Base-by-base conservation (phyloP, 2,888 invertebrate genomes). In the Octonoba sinensis region DNA sequence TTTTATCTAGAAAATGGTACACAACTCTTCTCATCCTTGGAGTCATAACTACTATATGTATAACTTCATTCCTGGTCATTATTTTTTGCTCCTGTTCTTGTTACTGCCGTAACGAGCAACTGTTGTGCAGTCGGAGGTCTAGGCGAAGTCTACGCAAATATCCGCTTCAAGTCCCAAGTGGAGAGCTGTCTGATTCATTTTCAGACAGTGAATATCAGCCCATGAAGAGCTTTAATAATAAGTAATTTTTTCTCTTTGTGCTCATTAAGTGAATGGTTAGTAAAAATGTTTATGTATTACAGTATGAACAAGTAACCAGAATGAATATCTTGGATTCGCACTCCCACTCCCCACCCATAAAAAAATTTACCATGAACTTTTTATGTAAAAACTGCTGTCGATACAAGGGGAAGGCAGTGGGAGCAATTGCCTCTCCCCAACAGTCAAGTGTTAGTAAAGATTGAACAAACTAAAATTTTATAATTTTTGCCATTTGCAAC, bases 41-140 rank as follows among this genome's bases (percentile, higher is more conserved):
- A 46, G 24, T 70, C 3, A 82, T 75, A 13, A 83, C 83, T 20
- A 49, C 73, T 16, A 6, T 69, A 56, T 75, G 83, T 36, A 18
- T 83, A 22, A 76, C 83, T 18, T 67, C 73, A 18, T 64, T 67
- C 47, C 57, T 83, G 11, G 6, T 83, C 1, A 13, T 77, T 62
- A 20, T 77, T 15, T 83, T 59, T 49, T 83, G 72, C 22, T 77
- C 83, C 8, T 83, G 83, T 46, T 73, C 83, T 4, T 83, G 83
- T 16, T 57, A n/a, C 11, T 83, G 83, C 24, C 70, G 49, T 49
- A 76, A 77, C 64, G 71, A 77, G 24, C 83, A 83, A 62, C 18
- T 73, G n/a, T 22, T 75, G n/a, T 76, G 83, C 22, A 56, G 72
- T 8, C 67, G 57, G 27, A 82, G 16, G 20, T 18, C 46, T 16